Percentiles rank a stretch among this genome's conserved stretches.
These are phyloP conservation scores for Drosophila greeni DNA, from an alignment of 2,888 invertebrate species.

Conservation along the genomic window DNA sequence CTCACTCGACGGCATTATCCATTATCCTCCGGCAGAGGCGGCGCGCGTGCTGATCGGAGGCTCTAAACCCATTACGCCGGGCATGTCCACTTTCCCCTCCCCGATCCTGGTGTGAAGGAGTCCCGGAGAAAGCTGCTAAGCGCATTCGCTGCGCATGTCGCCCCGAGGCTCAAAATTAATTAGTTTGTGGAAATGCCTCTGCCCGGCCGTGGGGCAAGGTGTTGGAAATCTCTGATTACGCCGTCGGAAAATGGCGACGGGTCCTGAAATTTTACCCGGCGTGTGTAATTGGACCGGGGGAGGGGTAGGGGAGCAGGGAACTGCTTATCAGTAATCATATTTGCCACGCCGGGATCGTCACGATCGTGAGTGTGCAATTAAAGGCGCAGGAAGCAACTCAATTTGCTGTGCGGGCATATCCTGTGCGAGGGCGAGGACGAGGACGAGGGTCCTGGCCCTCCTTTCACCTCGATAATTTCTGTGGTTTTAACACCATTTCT, in stretches of 20 bases:
- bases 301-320: neutral
- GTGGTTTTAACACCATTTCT: conserved; percentile 59
- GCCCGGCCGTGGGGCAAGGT: conserved; percentile 46
- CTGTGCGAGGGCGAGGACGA: conserved; percentile 44
- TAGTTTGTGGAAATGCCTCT: conserved; percentile 46
- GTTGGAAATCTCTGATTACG: conserved; percentile 71
- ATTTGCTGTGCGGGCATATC: conserved; percentile 59
- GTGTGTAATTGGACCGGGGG: conserved; percentile 57
- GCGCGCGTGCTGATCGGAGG: conserved; percentile 54
- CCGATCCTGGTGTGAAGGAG: conserved; percentile 18
- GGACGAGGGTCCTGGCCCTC: conserved; percentile 16
- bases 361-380: conserved; percentile 61
- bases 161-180: conserved; percentile 51
- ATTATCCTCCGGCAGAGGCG: conserved; percentile 3
- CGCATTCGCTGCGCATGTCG: conserved; percentile 66
- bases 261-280: conserved; percentile 58
- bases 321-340: conserved; percentile 65
- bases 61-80: conserved; percentile 58
- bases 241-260: neutral
- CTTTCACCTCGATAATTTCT: conserved; percentile 38
- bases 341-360: conserved; percentile 53
- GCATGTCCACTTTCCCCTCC: conserved; percentile 43
- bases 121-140: conserved; percentile 62
- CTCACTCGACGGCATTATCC: conserved; percentile 1
- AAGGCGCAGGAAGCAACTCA: conserved; percentile 66